Evolutionary conservation across 1,140 invertebrate genomes (phyloP), one percentile per base, ranked within the genome.

Genomic region (Temnothorax nylanderi): DNA sequence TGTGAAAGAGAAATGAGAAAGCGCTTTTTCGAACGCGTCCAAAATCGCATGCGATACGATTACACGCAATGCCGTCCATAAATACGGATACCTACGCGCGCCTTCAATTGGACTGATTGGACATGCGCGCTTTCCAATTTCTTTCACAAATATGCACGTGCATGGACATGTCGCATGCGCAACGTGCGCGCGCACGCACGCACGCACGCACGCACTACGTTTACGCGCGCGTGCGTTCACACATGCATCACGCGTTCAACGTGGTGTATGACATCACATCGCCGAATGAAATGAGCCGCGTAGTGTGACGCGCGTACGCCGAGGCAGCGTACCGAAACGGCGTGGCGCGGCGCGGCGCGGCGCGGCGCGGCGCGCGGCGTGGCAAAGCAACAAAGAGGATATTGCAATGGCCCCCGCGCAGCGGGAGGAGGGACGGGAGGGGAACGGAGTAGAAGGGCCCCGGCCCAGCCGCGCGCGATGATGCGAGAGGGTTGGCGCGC

Each of bases 251-350:
- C 75, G 13, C 7, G 13, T 54, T 37, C 49, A 37, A 37, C 21
- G 32, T 74, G 18, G 34, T 64, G 85, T 87, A 72, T 88, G 88
- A 92, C 82, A 85, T 84, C 84, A 88, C 86, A 84, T 85, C 87
- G 88, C 64, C 60, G 86, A 85, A 86, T 86, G 86, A 85, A 93
- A 90, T 78, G 60, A 88, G 77, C 51, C 72, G 54, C 65, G 75
- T 56, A 67, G 21, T 32, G 64, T 41, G 47, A 26, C 76, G 60
- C 72, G 49, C 72, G 49, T n/a, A 76, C 54, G 26, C 1, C 26
- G 60, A 62, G 75, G 60, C 47, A 18, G 49, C 44, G 37, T 54
- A 44, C 60, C 41, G 26, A 77, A 65, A 58, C 41, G 58, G 34
- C 18, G 44, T n/a, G n/a, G 21, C 16, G 47, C 51, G 26, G 54